Conservation (phyloP, 2,113 vertebrate genomes). For the Hypocryptadius cinnamomeus region DNA sequence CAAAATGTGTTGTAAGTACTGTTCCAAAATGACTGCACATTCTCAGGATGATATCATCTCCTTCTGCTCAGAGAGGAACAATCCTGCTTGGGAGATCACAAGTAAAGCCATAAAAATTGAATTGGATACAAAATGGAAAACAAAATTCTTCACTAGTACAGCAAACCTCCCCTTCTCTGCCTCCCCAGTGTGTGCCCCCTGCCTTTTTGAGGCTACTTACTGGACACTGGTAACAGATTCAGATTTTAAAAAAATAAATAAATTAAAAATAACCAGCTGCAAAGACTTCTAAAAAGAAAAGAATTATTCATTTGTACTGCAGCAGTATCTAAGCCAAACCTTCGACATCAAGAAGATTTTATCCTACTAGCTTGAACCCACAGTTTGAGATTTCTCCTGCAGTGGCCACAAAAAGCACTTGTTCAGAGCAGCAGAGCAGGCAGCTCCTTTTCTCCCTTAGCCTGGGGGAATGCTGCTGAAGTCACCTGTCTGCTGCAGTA, state of each 20-base stretch:
- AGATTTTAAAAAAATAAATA: not conserved
- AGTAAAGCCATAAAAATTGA: not conserved
- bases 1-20: not conserved
- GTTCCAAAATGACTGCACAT: not conserved
- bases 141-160: not conserved
- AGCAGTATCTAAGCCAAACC: not conserved
- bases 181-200: not conserved
- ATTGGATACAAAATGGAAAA: not conserved
- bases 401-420: not conserved
- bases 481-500: not conserved
- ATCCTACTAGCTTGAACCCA: not conserved
- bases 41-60: not conserved
- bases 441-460: not conserved
- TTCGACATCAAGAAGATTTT: not conserved
- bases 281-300: not conserved
- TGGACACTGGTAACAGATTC: not conserved
- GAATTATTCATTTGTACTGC: not conserved
- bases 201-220: not conserved
- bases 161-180: not conserved
- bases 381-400: not conserved
- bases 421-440: not conserved
- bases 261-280: not conserved
- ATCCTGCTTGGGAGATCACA: not conserved
- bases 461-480: not conserved
- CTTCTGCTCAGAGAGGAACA: not conserved